A percentile compares a stretch with the other conserved stretches of the same genome.
These are phyloP conservation scores for Phacellophora camtschatica DNA, from an alignment of 30 jellyfish, hydroid and myxozoan species.

Conservation along the genomic window DNA sequence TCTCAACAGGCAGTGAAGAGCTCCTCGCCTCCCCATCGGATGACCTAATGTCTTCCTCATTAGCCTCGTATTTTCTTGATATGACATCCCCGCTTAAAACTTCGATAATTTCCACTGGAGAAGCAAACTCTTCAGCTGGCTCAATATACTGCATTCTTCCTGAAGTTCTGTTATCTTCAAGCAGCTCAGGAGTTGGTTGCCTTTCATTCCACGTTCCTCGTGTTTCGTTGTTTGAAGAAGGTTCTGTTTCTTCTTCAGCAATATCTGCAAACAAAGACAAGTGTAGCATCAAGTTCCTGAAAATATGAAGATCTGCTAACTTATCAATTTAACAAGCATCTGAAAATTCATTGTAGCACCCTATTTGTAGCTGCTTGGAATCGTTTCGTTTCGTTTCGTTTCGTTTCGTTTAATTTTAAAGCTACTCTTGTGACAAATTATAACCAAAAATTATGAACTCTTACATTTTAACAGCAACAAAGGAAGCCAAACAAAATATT, in stretches of 20 bases:
- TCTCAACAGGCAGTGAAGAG: neutral
- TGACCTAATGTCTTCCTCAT: neutral
- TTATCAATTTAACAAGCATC: neutral
- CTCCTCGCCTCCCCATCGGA: neutral
- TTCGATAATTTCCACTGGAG: neutral
- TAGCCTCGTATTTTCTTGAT: neutral
- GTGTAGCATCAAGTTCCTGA: neutral
- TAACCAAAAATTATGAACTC: neutral
- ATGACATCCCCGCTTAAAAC: neutral
- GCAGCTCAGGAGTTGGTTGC: constrained; percentile 65
- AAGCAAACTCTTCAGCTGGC: neutral
- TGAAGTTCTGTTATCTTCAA: neutral
- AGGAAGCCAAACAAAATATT: no score
- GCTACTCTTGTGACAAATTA: neutral
- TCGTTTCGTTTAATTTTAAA: neutral
- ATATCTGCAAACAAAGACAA: neutral
- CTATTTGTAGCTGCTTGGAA: no score
- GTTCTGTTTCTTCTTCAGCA: constrained; percentile 34
- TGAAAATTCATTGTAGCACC: neutral
- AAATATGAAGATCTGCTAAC: neutral
- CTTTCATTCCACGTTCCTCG: constrained; percentile 65
- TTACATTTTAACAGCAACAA: no score
- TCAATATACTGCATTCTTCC: constrained; percentile 4
- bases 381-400: no score
- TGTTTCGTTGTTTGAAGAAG: neutral